These are phyloP conservation scores for Watsonalla cultraria DNA, from an alignment of 2,888 invertebrate species.

Conservation along the genomic window DNA sequence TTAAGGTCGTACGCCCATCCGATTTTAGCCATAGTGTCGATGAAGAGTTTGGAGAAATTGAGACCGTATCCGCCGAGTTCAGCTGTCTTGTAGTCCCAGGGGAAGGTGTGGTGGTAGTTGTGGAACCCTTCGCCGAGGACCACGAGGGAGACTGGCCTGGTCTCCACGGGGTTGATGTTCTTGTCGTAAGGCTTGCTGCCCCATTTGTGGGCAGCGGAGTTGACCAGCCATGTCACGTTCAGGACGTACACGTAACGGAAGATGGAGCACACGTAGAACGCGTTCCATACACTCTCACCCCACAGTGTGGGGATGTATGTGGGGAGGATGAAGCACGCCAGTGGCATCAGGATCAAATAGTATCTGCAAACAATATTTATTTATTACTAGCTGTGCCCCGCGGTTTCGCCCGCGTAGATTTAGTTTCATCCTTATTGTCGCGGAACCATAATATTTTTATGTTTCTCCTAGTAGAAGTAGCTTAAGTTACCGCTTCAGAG, in stretches of 20 bases:
- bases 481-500: too few species aligned
- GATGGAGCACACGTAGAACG: constrained; percentile 83
- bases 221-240: constrained; percentile 93
- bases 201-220: constrained; percentile 91
- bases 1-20: constrained; percentile 94
- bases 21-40: constrained; percentile 87
- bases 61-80: constrained; percentile 85
- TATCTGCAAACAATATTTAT: constrained; percentile 70
- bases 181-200: constrained; percentile 86
- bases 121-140: constrained; percentile 90
- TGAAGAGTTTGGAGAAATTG: constrained; percentile 86
- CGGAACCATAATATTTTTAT: too few species aligned
- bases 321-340: constrained; percentile 87
- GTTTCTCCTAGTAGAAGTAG: too few species aligned
- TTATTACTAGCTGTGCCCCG: too few species aligned
- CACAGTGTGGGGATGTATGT: constrained; percentile 86
- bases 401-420: too few species aligned
- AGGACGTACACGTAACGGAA: constrained; percentile 88
- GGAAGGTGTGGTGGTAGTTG: constrained; percentile 92
- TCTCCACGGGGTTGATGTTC: constrained; percentile 86
- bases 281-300: constrained; percentile 83
- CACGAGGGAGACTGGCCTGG: constrained; percentile 80
- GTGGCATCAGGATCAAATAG: constrained; percentile 85
- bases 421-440: too few species aligned
- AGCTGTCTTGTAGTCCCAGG: constrained; percentile 91